Evolutionary conservation across 1,140 invertebrate genomes (phyloP).

Genomic region (Neotoxoptera formosana): DNA sequence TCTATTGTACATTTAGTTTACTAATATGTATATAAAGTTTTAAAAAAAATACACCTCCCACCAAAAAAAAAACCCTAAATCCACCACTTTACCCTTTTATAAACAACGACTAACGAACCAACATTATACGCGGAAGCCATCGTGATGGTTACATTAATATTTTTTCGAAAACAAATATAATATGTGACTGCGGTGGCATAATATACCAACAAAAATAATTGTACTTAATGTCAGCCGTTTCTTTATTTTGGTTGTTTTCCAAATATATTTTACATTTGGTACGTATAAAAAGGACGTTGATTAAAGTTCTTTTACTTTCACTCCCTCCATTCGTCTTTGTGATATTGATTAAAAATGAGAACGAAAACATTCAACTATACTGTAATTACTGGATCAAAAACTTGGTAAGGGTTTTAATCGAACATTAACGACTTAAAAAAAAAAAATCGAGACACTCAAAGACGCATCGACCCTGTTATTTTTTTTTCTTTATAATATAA

Average conservation of each 20-base stretch:
- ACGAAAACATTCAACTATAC: background rate
- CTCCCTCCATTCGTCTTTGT: background rate
- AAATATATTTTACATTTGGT: background rate
- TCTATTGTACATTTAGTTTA: background rate
- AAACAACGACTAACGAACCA: too few relatives aligned
- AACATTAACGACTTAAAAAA: conserved; percentile 30
- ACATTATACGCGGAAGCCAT: too few relatives aligned
- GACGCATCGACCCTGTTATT: background rate
- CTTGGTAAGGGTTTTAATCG: background rate
- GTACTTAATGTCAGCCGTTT: background rate
- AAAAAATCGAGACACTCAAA: background rate
- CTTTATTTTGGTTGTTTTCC: background rate
- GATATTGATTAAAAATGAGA: conserved; percentile 24
- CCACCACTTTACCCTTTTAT: too few relatives aligned
- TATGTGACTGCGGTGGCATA: too few relatives aligned
- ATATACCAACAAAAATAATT: background rate
- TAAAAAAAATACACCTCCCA: background rate
- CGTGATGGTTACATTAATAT: background rate
- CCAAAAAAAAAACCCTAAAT: background rate
- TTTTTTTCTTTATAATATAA: conserved; percentile 5
- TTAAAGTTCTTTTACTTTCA: background rate
- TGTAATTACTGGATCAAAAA: conserved; percentile 25
- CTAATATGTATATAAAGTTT: background rate
- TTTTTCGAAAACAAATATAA: background rate
- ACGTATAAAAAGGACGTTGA: background rate